Base-by-base conservation (phyloP, 2,888 invertebrate species). In the Xestoiulus laeticollis region DNA sequence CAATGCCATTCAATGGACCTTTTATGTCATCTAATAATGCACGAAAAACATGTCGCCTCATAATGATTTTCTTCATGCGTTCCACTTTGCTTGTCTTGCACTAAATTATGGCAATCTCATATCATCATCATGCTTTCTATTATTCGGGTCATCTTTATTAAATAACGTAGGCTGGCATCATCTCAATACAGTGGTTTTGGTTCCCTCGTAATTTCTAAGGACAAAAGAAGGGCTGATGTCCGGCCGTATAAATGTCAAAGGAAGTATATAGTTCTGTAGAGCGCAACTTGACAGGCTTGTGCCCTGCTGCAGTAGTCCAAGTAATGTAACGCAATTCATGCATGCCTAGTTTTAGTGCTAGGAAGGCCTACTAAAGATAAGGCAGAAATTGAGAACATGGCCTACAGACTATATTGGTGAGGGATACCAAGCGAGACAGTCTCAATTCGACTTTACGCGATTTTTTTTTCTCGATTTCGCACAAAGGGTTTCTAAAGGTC, bases 111-210 rank as follows among this genome's bases (percentile, higher is more conserved):
- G 78, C 78, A 78, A 78, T 78, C 14, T 78, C 78, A 6, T 14
- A 30, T 78, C 30, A 78, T 78, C 78, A 78, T 14, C 30, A 78
- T 30, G 68, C 68, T 68, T 68, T 78, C 78, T 30, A 78, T 78
- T 78, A 78, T 78, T 78, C 78, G 30, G 78, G 78, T 78, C 78
- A 78, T 78, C 12, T 78, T 78, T 78, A 78, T 78, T 78, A 30
- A 78, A 78, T 30, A 30, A 78, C 78, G 12, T 30, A 26, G 22
- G 59, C 22, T 19, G n/a, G n/a, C 53, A 53, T n/a, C 53, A 78
- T 78, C 78, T 78, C 30, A 78, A 78, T 78, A 30, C 78, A 78
- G 3, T 30, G 78, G 68, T 6, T 38, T 38, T 26, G 12, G 68
- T 26, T 68, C 10, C 5, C 68, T 68, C 68, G 68, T 78, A 78